phyloP scores from a whole-genome alignment of 2,113 vertebrate species.

The Xiphorhynchus elegans region DNA sequence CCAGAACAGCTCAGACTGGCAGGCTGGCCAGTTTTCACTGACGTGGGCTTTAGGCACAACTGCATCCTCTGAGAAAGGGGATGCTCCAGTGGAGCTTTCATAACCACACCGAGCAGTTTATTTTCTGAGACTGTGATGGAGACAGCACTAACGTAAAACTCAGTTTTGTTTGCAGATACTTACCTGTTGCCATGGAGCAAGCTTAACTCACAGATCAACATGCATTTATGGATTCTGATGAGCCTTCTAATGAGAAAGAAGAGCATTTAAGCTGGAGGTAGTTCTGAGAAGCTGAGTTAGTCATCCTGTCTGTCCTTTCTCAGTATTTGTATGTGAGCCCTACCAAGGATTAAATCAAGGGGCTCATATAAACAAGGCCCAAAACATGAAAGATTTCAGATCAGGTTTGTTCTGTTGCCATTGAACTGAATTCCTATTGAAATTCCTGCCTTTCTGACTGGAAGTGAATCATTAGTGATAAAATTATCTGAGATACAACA shows the following conservation, averaged over 20 bases:
- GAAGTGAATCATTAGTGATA: background rate
- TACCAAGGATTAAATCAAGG: background rate
- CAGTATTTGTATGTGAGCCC: background rate
- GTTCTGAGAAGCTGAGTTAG: background rate
- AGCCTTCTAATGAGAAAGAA: background rate
- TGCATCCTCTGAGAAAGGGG: background rate
- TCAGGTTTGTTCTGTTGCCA: background rate
- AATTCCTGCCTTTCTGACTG: background rate
- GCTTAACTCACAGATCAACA: background rate
- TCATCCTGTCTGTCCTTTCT: background rate
- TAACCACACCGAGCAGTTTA: background rate
- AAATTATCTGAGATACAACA: background rate
- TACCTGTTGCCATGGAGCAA: background rate
- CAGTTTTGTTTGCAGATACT: background rate
- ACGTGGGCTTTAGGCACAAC: background rate
- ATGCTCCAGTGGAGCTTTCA: background rate
- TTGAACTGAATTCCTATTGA: background rate
- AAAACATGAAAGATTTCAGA: background rate
- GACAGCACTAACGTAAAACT: background rate
- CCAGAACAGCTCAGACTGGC: background rate
- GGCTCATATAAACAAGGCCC: accelerated
- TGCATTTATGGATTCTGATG: background rate
- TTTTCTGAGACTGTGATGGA: background rate
- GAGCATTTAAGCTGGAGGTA: background rate
- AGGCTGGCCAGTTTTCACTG: background rate